Evolutionary conservation across 2,888 invertebrate genomes (phyloP), one percentile per base, ranked within the genome.

Genomic region (Volucella inflata): DNA sequence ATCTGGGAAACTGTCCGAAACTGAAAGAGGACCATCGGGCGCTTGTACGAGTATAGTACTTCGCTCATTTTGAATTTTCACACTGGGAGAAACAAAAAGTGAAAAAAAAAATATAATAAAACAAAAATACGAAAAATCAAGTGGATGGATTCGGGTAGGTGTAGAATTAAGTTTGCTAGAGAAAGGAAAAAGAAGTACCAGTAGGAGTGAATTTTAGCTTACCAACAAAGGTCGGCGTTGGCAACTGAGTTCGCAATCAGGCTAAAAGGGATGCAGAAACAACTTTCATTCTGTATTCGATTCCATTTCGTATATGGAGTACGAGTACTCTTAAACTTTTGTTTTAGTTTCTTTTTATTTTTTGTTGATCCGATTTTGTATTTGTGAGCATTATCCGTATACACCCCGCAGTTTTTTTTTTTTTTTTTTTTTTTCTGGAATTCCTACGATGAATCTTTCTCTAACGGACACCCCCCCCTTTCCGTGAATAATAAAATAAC

Each of bases 41-140:
- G 62, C 68, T 62, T 62, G 80, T 76, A 21, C 21, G n/a, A n/a
- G n/a, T n/a, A n/a, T 21, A 2, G 21, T 30, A 65, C 59, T 67
- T 84, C 72, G 81, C 68, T 85, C 76, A 85, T 85, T 81, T 85
- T 70, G 60, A 80, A 79, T 75, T 84, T 84, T 76, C 67, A 68
- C 72, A 81, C 51, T 68, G 71, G 53, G 65, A 74, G 40, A 59
- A 51, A 55, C n/a, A 50, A 62, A 57, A 79, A 55, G n/a, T 21
- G 30, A 36, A n/a, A 21, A 62, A 71, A 44, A 55, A 21, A 42
- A 42, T n/a, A 51, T 30, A 72, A 50, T 38, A 60, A 42, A 53
- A 57, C n/a, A 38, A 74, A 36, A 11, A 6, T 21, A 30, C 30
- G 2, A 30, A 30, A 30, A 30, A 30, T 30, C 30, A 30, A 30